Conservation (phyloP, 2,888 invertebrate species). For the Drosophila austrosaltans region DNA sequence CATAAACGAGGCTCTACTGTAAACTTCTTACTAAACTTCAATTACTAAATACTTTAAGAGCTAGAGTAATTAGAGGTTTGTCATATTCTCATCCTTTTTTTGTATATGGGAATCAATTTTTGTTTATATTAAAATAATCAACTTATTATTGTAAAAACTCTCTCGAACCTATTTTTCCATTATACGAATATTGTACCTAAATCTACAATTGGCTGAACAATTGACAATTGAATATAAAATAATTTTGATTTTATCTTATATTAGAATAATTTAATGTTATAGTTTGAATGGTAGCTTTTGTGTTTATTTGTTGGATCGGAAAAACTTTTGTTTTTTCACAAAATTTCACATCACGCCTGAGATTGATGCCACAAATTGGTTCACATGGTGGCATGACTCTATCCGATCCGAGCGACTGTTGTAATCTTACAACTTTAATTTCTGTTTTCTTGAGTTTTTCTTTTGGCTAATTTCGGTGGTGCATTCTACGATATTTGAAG, state of each 20-base stretch:
- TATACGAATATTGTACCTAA: too few species aligned
- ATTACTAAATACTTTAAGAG: too few species aligned
- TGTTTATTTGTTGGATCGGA: neutral
- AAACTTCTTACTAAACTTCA: too few species aligned
- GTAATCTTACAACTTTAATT: conserved; percentile 74
- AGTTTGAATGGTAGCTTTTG: conserved; percentile 2
- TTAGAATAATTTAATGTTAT: conserved; percentile 12
- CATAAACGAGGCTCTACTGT: too few species aligned
- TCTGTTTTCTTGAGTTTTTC: conserved; percentile 65
- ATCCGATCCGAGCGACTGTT: conserved; percentile 55
- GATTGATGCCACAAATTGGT: conserved; percentile 82
- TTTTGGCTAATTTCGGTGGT: conserved; percentile 67
- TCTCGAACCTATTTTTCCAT: too few species aligned
- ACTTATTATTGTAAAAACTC: too few species aligned
- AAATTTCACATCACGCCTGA: conserved; percentile 79
- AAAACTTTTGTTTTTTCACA: conserved; percentile 41
- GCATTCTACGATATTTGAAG: conserved; percentile 64
- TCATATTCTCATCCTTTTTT: too few species aligned
- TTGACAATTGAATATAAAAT: conserved; percentile 13
- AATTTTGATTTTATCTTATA: conserved; percentile 2
- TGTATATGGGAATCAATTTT: too few species aligned
- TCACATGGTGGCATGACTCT: conserved; percentile 79
- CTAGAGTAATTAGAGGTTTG: too few species aligned
- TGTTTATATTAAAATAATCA: too few species aligned
- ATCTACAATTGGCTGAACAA: neutral